A percentile compares a stretch with the other conserved stretches of the same genome.
Conservation (phyloP, 53 echinoderm and acorn worm genomes). For the Antedon mediterranea region DNA sequence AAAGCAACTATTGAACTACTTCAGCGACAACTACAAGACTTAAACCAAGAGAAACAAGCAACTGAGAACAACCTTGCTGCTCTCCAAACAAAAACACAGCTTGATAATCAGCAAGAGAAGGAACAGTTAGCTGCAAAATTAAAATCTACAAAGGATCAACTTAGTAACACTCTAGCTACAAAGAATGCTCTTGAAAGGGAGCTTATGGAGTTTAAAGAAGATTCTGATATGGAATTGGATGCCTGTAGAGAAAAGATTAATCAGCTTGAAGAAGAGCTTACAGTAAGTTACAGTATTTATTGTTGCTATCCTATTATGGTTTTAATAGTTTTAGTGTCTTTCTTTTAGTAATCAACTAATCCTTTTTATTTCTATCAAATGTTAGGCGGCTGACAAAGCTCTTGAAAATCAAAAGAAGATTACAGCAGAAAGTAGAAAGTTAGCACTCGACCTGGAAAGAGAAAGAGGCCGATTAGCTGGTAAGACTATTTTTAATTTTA, state of each 20-base stretch:
- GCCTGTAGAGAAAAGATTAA: slow-evolving; percentile 44
- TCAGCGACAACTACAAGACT: slow-evolving; percentile 40
- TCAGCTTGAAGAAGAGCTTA: slow-evolving; percentile 62
- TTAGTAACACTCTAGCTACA: slow-evolving; percentile 9
- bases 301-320: neutral
- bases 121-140: slow-evolving; percentile 34
- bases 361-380: neutral
- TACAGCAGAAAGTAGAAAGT: slow-evolving; percentile 46
- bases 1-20: slow-evolving; percentile 29
- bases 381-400: slow-evolving; percentile 31
- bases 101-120: slow-evolving; percentile 52
- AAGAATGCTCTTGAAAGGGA: slow-evolving; percentile 29
- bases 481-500: slow-evolving; percentile 9
- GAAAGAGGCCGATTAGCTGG: slow-evolving; percentile 80
- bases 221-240: slow-evolving; percentile 35
- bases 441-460: slow-evolving; percentile 79
- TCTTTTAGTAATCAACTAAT: too few species aligned
- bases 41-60: slow-evolving; percentile 39
- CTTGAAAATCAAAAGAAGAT: slow-evolving; percentile 53
- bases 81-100: slow-evolving; percentile 26
- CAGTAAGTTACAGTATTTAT: slow-evolving; percentile 18
- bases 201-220: slow-evolving; percentile 20
- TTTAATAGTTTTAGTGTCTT: too few species aligned
- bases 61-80: slow-evolving; percentile 34
- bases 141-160: slow-evolving; percentile 25